Base-by-base conservation (phyloP, 2,113 vertebrate genomes). In the Peromyscus maniculatus region DNA sequence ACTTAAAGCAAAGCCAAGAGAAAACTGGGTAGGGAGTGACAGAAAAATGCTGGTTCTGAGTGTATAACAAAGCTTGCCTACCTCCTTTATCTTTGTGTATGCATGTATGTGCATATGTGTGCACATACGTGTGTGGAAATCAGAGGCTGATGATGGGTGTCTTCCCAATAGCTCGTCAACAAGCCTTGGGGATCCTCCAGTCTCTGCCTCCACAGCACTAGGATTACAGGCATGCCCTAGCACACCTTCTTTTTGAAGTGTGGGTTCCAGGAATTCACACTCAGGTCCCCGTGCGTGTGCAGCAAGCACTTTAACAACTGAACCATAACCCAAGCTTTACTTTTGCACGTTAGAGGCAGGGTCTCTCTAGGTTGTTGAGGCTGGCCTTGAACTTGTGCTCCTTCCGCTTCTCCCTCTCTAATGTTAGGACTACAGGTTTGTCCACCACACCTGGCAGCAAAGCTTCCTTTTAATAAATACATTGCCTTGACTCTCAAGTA, bases 1-100 rank as follows among this genome's bases (percentile, higher is more conserved):
- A 93, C 59, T 69, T 80, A 87, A 83, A 96, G 79, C 69, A 79
- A 83, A 94, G 69, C 87, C 67, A 82, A 89, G 64, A 78, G 46
- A 92, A 74, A 96, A 67, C 10, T 82, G 17, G 26, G 11, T 66
- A 92, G 26, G 57, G 74, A 95, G 19, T 87, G 67, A 33, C 33
- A 91, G 33, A 94, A 36, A 89, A 91, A 21, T 87, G 9, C 46
- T 96, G 5, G 67, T 94, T 94, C 83, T 75, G 28, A 67, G 39
- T 92, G 95, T 43, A 43, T 64, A 89, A 22, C 17, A 93, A 77
- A 89, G 1, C 12, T 72, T 57, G 24, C 22, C n/a, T 62, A 0
- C 2, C 11, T 36, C 3, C 19, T 55, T 26, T 17, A 0, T 52
- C 49, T 55, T 12, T 28, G 31, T 84, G 57, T 82, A 8, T 87